Evolutionary conservation across 2,888 invertebrate genomes (phyloP).

Genomic region (Epicampocera succincta): DNA sequence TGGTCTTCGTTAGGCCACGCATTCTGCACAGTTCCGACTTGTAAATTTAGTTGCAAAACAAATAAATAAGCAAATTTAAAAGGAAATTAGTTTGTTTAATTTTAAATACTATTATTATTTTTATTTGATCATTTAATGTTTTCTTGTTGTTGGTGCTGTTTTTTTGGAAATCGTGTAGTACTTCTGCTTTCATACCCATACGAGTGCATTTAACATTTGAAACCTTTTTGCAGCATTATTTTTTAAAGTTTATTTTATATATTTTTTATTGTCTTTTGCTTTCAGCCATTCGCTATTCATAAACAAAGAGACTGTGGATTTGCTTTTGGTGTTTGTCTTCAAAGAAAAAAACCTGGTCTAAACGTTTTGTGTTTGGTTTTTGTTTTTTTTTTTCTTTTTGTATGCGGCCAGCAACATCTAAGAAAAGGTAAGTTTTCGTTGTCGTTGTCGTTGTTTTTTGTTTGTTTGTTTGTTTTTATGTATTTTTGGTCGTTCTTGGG

Average conservation of each 20-base stretch:
- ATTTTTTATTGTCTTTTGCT: constrained; percentile 18
- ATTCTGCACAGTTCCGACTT: too few species aligned
- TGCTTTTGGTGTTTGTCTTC: constrained; percentile 22
- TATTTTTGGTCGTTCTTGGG: constrained; percentile 35
- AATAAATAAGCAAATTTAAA: too few species aligned
- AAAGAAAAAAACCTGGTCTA: constrained; percentile 44
- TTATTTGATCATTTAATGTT: too few species aligned
- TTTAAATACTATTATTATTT: too few species aligned
- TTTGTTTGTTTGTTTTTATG: constrained; percentile 26
- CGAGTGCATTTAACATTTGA: constrained; percentile 53
- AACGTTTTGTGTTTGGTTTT: constrained; percentile 18
- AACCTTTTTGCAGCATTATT: constrained; percentile 35
- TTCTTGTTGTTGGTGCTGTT: too few species aligned
- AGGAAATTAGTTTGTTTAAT: too few species aligned
- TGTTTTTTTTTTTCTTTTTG: too few species aligned
- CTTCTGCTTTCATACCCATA: constrained; percentile 29
- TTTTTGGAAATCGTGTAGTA: constrained; percentile 50
- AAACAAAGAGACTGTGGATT: constrained; percentile 5
- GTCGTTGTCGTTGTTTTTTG: constrained; percentile 30
- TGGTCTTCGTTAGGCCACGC: too few species aligned
- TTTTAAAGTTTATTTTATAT: constrained; percentile 37
- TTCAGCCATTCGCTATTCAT: constrained; percentile 48
- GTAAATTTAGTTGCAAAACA: too few species aligned
- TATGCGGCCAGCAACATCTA: constrained; percentile 25
- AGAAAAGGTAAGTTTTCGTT: constrained; percentile 42